These are phyloP conservation scores for Leiothrix lutea DNA, from an alignment of 2,113 vertebrate genomes.

Conservation along the genomic window DNA sequence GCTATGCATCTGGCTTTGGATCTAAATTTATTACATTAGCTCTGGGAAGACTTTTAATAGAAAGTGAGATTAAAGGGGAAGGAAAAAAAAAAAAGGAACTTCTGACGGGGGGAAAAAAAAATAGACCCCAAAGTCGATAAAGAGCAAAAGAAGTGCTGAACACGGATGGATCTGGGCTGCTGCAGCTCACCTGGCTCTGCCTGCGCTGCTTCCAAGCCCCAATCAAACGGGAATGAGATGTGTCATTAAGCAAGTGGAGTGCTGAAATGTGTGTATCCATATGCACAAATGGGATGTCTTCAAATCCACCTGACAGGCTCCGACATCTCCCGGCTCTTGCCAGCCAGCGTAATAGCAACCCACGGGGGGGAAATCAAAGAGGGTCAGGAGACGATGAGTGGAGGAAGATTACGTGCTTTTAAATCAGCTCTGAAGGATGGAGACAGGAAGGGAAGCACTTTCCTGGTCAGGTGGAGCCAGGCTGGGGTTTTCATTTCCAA, in stretches of 20 bases:
- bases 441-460: neutral
- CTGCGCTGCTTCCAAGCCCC: neutral
- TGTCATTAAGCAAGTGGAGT: neutral
- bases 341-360: neutral
- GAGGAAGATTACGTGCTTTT: neutral
- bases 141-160: neutral
- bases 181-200: neutral
- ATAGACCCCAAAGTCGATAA: neutral
- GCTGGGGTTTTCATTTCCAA: constrained; percentile 9
- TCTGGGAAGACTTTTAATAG: constrained; percentile 82
- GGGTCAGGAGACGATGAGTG: neutral
- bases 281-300: neutral
- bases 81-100: neutral
- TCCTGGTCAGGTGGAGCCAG: neutral
- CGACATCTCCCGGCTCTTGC: neutral
- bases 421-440: neutral
- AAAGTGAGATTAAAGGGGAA: constrained; percentile 76
- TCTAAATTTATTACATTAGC: constrained; percentile 85
- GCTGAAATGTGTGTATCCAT: neutral
- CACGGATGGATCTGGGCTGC: neutral
- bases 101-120: neutral
- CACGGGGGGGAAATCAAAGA: neutral
- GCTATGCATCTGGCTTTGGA: constrained; percentile 82
- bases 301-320: neutral
- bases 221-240: fast-evolving